Base-by-base conservation (phyloP, 2,113 vertebrate species). In the Apteryx mantelli region DNA sequence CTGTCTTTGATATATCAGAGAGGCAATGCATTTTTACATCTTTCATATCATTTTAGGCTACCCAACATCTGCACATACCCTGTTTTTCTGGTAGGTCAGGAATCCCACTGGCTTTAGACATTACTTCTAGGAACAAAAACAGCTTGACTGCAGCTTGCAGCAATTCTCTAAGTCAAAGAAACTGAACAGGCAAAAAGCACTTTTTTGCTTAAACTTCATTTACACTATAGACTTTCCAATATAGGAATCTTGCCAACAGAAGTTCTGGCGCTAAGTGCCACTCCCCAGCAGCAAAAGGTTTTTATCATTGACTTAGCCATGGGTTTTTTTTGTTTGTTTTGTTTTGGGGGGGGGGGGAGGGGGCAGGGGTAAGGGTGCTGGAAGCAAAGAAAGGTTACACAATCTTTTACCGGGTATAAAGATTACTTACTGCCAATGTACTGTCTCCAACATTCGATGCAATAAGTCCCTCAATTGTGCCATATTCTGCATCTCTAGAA, bases 371-470 rank as follows among this genome's bases (percentile, higher is more conserved):
- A 32, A 32, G 8, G 6, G 9, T 30, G 48, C 1, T 5, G 2
- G 65, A 13, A 17, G n/a, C 0, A 4, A 77, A 61, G 55, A 16
- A 12, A 53, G 13, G 16, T 28, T 34, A 4, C 36, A 10, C 13
- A 5, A 4, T 5, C 26, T 24, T 16, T 24, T 44, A 9, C 16
- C 32, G 7, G 4, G 66, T 50, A 44, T 60, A 32, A 48, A 19
- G 63, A 52, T 80, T 83, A 98, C 99, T 99, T 97, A 99, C 99
- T 96, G 99, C 99, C 94, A 99, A 94, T 4, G 99, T 99, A 98
- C 99, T 99, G 92, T 99, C 99, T 50, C 99, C 99, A 69, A 99
- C 99, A 4, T 99, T 99, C 13, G 99, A 99, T 15, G 99, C 99
- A 81, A 99, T 99, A 63, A 99, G 99, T 19, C 99, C 99, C 77